These are phyloP conservation scores for Prionchulus punctatus DNA, from an alignment of 2,888 invertebrate species.

Conservation along the genomic window DNA sequence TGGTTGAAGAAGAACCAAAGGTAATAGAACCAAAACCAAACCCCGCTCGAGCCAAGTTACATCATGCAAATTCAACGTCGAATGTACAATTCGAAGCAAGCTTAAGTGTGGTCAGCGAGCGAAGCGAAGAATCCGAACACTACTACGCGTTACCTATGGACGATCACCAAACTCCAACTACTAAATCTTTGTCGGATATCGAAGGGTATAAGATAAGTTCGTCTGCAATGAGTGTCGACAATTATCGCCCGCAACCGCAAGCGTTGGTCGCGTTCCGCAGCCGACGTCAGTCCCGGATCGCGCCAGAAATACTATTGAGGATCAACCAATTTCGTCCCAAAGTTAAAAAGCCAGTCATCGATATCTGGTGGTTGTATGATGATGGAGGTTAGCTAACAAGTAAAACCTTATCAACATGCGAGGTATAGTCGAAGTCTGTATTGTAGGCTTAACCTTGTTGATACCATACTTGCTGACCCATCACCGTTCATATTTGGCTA, in stretches of 20 bases:
- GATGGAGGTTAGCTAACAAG: conserved; percentile 44
- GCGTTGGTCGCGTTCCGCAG: background rate
- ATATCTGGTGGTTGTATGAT: conserved; percentile 92
- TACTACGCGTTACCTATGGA: background rate
- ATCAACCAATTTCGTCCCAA: conserved; percentile 27
- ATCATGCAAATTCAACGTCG: too few species aligned
- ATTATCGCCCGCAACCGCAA: background rate
- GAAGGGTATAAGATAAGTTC: background rate
- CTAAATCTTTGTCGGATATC: background rate
- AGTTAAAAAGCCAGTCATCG: conserved; percentile 18
- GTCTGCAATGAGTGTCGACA: background rate
- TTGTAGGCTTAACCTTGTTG: conserved; percentile 25
- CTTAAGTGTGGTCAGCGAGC: background rate
- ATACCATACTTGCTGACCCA: conserved; percentile 28
- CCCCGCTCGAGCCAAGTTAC: too few species aligned
- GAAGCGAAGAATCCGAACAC: background rate
- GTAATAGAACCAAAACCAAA: background rate
- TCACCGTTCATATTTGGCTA: conserved; percentile 26
- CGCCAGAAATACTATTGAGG: conserved; percentile 20
- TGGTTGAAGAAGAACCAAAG: conserved; percentile 14
- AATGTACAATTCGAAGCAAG: background rate
- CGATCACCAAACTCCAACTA: background rate
- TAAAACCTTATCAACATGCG: too few species aligned
- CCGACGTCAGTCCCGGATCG: background rate
- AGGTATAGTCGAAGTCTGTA: too few species aligned